Evolutionary conservation across 2,888 invertebrate species (phyloP), one percentile per base, ranked within the genome.

Genomic region (Pinctada fucata): DNA sequence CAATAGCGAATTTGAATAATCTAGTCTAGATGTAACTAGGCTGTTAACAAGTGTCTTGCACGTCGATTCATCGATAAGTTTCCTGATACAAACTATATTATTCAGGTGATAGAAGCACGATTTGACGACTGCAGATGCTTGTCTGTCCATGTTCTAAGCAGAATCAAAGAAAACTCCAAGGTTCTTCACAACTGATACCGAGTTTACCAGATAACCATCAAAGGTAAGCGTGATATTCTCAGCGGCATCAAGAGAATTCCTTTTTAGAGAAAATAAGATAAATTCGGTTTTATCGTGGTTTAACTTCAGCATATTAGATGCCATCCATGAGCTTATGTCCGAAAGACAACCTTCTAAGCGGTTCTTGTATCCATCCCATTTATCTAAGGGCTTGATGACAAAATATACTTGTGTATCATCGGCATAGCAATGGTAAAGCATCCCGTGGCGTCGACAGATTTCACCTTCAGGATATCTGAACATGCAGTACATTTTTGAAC

Each of bases 201-300:
- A 45, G 10, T n/a, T n/a, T 3, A 67, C 45, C 10, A 67, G 8
- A 67, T 13, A 13, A 8, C 58, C 58, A 58, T 58, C 58, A 58
- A 58, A 58, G 58, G 31, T 31, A 1, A 31, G 31, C 31, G 31
- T 31, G 31, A 31, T 31, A 31, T 31, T 31, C 31, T 45, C 10
- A 5, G 68, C 13, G 13, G 8, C 31, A 31, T n/a, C 31, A 31
- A 31, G 31, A 31, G 31, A 31, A 31, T 31, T 31, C 31, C 31
- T 31, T 31, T 73, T 73, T 5, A 74, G 68, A 6, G 70, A 16
- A 47, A 78, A 73, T n/a, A 64, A 48, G 3, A 74, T 78, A 13
- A 77, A 10, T 58, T 67, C 58, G 8, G 78, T 78, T 48, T 73
- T 78, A n/a, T 74, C 73, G 16, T 69, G 63, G 65, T 74, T 78